A percentile compares a stretch with the other conserved stretches of the same genome.
Conservation (phyloP, 2,113 vertebrate species). For the Trachemys scripta region DNA sequence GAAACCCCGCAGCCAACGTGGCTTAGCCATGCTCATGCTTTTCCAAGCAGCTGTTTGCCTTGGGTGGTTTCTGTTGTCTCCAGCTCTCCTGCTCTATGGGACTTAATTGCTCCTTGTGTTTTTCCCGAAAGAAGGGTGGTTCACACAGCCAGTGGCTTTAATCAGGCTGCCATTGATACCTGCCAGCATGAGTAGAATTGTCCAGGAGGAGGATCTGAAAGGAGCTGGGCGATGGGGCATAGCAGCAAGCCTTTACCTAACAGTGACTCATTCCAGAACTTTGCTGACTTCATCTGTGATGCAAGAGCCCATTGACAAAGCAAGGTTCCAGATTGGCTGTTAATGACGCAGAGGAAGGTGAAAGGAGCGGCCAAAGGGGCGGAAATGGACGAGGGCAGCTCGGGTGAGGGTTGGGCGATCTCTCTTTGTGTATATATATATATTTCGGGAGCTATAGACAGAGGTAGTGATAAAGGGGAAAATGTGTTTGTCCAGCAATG, state of each 20-base stretch:
- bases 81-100: neutral
- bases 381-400: neutral
- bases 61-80: neutral
- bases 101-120: neutral
- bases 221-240: neutral
- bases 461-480: neutral
- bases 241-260: neutral
- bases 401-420: neutral
- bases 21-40: neutral
- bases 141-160: neutral
- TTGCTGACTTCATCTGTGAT: neutral
- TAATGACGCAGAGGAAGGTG: neutral
- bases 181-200: neutral
- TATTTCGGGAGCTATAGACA: no score
- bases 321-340: neutral
- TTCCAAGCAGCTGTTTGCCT: neutral
- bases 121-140: neutral
- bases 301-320: neutral
- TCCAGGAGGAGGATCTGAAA: neutral
- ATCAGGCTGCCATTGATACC: neutral
- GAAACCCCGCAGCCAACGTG: neutral
- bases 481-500: neutral
- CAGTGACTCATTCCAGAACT: neutral
- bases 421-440: neutral
- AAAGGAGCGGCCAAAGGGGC: neutral